Evolutionary conservation across 2,888 invertebrate species (phyloP).

Genomic region (Cephus pygmeus): DNA sequence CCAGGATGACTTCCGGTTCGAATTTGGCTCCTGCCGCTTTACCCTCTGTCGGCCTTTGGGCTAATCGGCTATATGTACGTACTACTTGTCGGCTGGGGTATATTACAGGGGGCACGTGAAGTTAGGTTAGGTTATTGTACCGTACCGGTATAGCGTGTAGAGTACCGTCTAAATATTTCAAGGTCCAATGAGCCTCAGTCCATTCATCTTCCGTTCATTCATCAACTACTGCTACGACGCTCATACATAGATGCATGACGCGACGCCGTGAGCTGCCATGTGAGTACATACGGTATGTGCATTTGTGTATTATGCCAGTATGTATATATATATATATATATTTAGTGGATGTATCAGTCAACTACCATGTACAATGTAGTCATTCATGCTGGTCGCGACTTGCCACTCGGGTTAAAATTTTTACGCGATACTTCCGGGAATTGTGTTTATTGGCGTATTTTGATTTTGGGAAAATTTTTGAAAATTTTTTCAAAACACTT

Average conservation of each 20-base stretch:
- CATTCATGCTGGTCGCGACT: not conserved
- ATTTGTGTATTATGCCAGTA: not conserved
- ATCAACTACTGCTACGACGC: conserved; percentile 15
- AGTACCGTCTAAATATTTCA: conserved; percentile 7
- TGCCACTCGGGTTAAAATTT: not conserved
- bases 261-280: conserved; percentile 13
- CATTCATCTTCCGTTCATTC: conserved; percentile 27
- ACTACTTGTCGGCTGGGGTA: not conserved
- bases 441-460: not conserved
- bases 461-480: not conserved
- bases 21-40: not conserved
- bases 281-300: not conserved
- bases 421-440: not conserved
- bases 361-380: not conserved
- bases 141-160: not conserved
- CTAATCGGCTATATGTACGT: not conserved
- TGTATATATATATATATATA: too few relatives aligned
- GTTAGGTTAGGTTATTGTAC: not conserved
- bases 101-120: not conserved
- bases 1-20: not conserved
- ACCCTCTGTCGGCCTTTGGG: not conserved
- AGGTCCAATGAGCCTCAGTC: conserved; percentile 5
- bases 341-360: not conserved
- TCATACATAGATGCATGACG: conserved; percentile 27
- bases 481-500: not conserved